Percentiles rank a stretch among this genome's conserved stretches.
Evolutionary conservation across 2,113 vertebrate genomes (phyloP).

Genomic region (Otis tarda): DNA sequence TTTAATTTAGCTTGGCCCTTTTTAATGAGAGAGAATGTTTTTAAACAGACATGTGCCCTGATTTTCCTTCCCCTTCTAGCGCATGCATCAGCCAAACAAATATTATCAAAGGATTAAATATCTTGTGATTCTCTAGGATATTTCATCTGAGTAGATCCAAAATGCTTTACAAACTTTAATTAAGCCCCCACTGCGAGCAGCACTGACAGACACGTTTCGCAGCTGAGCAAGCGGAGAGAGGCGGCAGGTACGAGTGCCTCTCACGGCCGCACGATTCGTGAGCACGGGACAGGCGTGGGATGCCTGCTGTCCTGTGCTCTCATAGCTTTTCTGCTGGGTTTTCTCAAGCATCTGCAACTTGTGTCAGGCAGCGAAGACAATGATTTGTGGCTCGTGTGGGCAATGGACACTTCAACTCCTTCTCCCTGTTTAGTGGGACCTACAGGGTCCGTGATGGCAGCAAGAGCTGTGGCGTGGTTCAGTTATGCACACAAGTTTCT

Average conservation of each 20-base stretch:
- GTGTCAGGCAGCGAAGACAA: neutral
- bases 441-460: accelerated
- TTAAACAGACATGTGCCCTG: neutral
- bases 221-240: neutral
- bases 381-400: accelerated
- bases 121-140: neutral
- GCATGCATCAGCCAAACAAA: neutral
- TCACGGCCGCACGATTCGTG: accelerated
- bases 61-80: neutral
- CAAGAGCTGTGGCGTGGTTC: accelerated
- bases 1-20: constrained; percentile 25
- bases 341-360: neutral
- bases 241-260: accelerated
- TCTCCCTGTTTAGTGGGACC: neutral
- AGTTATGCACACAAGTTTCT: accelerated
- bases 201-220: neutral
- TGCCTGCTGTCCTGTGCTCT: neutral
- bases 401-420: neutral
- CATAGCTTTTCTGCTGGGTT: neutral
- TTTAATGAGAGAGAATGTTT: constrained; percentile 52
- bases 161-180: constrained; percentile 16
- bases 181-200: neutral
- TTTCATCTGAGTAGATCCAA: neutral
- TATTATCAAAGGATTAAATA: constrained; percentile 48
- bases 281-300: accelerated